These are phyloP conservation scores for Strigamia maritima DNA, from an alignment of 2,888 invertebrate species.

Conservation along the genomic window DNA sequence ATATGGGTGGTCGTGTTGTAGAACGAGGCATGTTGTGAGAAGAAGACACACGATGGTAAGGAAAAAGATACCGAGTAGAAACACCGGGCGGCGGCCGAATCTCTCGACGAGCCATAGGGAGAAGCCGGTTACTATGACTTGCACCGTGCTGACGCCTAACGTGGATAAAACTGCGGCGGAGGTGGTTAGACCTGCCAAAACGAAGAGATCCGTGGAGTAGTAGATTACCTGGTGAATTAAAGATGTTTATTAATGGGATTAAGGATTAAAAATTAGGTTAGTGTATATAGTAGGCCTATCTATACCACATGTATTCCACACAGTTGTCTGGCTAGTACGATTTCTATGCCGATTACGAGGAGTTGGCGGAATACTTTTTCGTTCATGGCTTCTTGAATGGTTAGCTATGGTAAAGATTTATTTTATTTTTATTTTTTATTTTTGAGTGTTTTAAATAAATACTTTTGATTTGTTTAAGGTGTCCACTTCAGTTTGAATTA, in stretches of 20 bases:
- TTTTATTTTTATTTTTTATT: constrained; percentile 52
- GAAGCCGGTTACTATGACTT: constrained; percentile 79
- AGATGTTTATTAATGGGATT: too few species aligned
- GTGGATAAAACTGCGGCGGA: constrained; percentile 72
- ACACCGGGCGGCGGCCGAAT: constrained; percentile 76
- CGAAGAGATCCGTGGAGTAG: constrained; percentile 79
- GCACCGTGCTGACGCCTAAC: constrained; percentile 77
- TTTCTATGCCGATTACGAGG: constrained; percentile 70
- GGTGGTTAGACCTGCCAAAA: constrained; percentile 62
- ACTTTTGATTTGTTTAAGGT: constrained; percentile 52
- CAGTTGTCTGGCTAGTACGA: constrained; percentile 85
- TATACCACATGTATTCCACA: constrained; percentile 60
- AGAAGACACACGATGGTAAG: constrained; percentile 71
- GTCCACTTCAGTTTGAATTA: constrained; percentile 69
- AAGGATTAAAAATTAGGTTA: too few species aligned
- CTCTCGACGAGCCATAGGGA: constrained; percentile 75
- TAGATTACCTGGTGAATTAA: constrained; percentile 70
- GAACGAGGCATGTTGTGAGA: constrained; percentile 63
- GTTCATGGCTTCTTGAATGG: constrained; percentile 67
- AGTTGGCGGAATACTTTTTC: constrained; percentile 72
- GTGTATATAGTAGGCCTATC: too few species aligned
- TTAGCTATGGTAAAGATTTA: constrained; percentile 55
- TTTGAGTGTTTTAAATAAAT: too few species aligned
- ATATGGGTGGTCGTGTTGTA: constrained; percentile 46
- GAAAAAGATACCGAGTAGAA: constrained; percentile 72